Conservation (phyloP, 2,797 vertebrate species). For the Macropodus opercularis region DNA sequence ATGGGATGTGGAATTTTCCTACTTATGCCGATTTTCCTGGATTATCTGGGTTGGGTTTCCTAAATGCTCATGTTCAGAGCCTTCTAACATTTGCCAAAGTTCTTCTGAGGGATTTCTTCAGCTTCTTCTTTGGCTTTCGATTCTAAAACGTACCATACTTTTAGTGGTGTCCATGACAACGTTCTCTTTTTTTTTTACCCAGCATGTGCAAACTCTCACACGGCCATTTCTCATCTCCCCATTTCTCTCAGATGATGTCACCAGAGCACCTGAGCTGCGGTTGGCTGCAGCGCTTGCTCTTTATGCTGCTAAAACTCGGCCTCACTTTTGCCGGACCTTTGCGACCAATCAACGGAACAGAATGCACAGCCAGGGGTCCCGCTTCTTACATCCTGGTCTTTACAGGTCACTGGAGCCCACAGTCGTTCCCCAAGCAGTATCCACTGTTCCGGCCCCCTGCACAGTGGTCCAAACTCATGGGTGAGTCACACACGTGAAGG, state of each 20-base stretch:
- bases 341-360: conserved; percentile 68
- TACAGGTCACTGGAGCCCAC: conserved; percentile 84
- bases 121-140: conserved; percentile 2
- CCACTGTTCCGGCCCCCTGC: conserved; percentile 85
- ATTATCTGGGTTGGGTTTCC: conserved; percentile 63
- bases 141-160: conserved; percentile 12
- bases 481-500: conserved; percentile 63
- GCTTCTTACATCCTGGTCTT: conserved; percentile 86
- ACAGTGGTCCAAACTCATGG: conserved; percentile 87
- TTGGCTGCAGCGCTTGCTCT: conserved; percentile 80
- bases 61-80: conserved; percentile 23
- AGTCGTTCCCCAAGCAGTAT: conserved; percentile 87
- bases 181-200: too few relatives aligned
- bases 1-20: conserved; percentile 39
- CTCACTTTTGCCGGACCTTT: conserved; percentile 68
- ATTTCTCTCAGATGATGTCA: conserved; percentile 81
- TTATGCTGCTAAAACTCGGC: conserved; percentile 76
- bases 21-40: conserved; percentile 42
- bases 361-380: conserved; percentile 79
- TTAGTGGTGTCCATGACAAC: conserved; percentile 9
- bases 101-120: conserved; percentile 10
- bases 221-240: conserved; percentile 43
- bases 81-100: conserved; percentile 31
- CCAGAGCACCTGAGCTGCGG: conserved; percentile 69
- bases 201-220: conserved; percentile 12